phyloP scores from a whole-genome alignment of 2,797 vertebrate species.

The Bovichtus diacanthus region DNA sequence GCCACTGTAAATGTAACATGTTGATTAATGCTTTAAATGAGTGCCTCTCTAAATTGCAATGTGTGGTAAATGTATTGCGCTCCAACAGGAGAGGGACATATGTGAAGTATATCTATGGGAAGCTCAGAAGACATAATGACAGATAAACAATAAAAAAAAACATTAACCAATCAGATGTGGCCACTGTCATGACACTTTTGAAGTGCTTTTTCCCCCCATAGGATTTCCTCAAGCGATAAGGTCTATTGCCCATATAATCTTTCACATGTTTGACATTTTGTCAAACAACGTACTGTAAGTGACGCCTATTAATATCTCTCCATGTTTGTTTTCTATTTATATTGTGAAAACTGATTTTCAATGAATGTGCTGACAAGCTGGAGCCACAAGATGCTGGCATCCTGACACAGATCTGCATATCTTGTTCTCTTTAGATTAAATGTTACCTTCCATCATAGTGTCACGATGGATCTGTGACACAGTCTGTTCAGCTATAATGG shows the following conservation, averaged over 20 bases:
- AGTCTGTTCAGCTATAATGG: slow-evolving; percentile 58
- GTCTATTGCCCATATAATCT: neutral
- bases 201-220: too few relatives aligned
- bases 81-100: neutral
- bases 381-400: slow-evolving; percentile 7
- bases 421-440: slow-evolving; percentile 69
- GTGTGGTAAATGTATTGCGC: neutral
- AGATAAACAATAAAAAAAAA: neutral
- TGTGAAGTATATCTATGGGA: neutral
- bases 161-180: neutral
- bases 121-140: neutral
- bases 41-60: neutral
- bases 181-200: neutral
- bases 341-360: slow-evolving; percentile 32
- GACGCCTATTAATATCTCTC: slow-evolving; percentile 7
- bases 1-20: neutral
- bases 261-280: slow-evolving; percentile 3
- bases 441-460: slow-evolving; percentile 62
- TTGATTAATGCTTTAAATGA: neutral
- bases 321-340: slow-evolving; percentile 10
- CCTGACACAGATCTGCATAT: slow-evolving; percentile 62
- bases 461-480: slow-evolving; percentile 62
- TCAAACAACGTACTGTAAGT: neutral
- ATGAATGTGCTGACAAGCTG: slow-evolving; percentile 36
- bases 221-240: neutral